Percentiles rank a stretch among this genome's conserved stretches.
These are phyloP conservation scores for Hybognathus amarus DNA, from an alignment of 2,797 vertebrate species.

Conservation along the genomic window DNA sequence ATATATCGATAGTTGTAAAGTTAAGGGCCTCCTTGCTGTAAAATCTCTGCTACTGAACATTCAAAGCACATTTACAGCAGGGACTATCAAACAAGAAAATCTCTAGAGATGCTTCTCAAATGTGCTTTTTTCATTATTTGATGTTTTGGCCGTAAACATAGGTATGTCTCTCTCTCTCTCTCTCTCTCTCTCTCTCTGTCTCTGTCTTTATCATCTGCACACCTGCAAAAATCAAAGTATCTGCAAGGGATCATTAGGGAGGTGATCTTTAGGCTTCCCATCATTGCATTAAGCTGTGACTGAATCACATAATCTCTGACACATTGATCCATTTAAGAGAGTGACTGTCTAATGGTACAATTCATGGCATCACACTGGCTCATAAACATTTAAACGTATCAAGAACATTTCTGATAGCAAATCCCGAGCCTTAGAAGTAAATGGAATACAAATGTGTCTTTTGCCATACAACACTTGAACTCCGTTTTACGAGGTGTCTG, in stretches of 20 bases:
- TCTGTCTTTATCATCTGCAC: not conserved
- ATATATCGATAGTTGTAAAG: not conserved
- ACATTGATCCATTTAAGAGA: constrained; percentile 22
- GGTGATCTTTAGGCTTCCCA: constrained; percentile 14
- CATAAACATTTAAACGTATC: constrained; percentile 22
- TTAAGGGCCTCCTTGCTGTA: not conserved
- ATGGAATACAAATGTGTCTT: constrained; percentile 41
- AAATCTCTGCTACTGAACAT: constrained; percentile 6
- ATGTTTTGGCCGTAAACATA: constrained; percentile 25
- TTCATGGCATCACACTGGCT: not conserved
- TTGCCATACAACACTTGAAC: constrained; percentile 19
- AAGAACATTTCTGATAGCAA: not conserved
- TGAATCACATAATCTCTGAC: constrained; percentile 34
- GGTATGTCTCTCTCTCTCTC: not conserved
- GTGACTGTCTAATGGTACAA: not conserved
- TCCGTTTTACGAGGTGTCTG: constrained; percentile 31
- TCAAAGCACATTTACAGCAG: constrained; percentile 13
- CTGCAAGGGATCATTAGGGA: constrained; percentile 33
- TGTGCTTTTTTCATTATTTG: constrained; percentile 1
- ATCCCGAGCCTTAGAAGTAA: constrained; percentile 16
- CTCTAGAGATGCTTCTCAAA: not conserved
- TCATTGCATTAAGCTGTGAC: constrained; percentile 30
- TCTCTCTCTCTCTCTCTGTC: not conserved
- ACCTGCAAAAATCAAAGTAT: constrained; percentile 42
- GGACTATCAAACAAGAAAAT: constrained; percentile 25